phyloP scores from a whole-genome alignment of 2,113 vertebrate genomes.

The Corythornis vintsioides region DNA sequence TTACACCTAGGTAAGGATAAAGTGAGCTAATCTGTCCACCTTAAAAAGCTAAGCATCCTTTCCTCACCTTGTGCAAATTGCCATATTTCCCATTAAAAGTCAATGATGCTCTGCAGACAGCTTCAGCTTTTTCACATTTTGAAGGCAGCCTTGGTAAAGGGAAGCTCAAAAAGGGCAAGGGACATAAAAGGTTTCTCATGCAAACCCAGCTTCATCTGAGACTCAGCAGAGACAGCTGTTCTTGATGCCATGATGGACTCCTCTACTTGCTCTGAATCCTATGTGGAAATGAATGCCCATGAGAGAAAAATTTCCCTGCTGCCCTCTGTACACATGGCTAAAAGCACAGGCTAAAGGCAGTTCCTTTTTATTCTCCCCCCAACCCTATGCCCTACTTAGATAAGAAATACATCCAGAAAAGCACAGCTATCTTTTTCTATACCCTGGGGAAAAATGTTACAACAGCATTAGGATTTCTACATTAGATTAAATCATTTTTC shows the following conservation, averaged over 20 bases:
- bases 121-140: not conserved
- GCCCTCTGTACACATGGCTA: not conserved
- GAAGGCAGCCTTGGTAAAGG: not conserved
- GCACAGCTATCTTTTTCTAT: not conserved
- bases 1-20: not conserved
- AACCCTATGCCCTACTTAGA: not conserved
- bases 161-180: not conserved
- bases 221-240: not conserved
- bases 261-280: not conserved
- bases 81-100: not conserved
- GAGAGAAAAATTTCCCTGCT: not conserved
- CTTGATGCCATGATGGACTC: not conserved
- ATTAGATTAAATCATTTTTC: not conserved
- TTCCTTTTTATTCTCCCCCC: not conserved
- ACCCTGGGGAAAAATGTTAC: not conserved
- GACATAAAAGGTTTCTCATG: not conserved
- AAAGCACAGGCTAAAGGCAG: not conserved
- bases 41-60: not conserved
- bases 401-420: not conserved
- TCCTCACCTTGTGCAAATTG: not conserved
- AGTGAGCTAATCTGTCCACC: not conserved
- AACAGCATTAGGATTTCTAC: not conserved
- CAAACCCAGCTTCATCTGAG: not conserved
- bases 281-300: not conserved
- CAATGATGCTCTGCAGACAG: not conserved